Evolutionary conservation across 2,797 vertebrate genomes (phyloP), one percentile per base, ranked within the genome.

Genomic region (Sphenodon punctatus): DNA sequence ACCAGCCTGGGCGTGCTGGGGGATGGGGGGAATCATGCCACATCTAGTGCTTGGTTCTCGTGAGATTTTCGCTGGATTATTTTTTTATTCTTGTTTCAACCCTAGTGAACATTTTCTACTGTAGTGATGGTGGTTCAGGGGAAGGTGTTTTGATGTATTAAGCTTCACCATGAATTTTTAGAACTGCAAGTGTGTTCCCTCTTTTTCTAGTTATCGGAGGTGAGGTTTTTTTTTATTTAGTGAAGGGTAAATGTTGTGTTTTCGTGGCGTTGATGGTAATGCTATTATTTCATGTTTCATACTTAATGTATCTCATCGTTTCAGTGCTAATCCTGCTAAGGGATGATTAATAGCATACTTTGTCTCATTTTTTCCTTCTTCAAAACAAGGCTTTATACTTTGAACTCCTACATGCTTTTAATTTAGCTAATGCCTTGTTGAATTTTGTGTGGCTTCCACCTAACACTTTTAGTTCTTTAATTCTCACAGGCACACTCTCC

Each of bases 181-280:
- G 56, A 56, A 10, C 32, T 56, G 67, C 75, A 86, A 19, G 65
- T 45, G 65, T 51, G 55, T 41, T 79, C 86, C 82, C 49, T 63
- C 48, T n/a, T n/a, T n/a, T n/a, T 88, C 76, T 86, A 81, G 77
- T 89, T 90, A 69, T 1, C 0, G 48, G 61, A 80, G 65, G 75
- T 77, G 43, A n/a, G n/a, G n/a, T n/a, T n/a, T n/a, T 74, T 17
- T 88, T 84, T 75, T 88, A 1, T 76, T 88, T 86, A 89, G 84
- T 80, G 86, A 86, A 83, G 86, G 88, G 93, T 82, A 83, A 91
- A 92, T 87, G 84, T 87, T 45, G 78, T 76, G 19, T 88, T 82
- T 53, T 91, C 49, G 72, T 88, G 86, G 65, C 89, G 67, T 88
- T 82, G 73, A 58, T 80, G 85, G 67, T 75, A 83, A 77, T 0